phyloP scores from a whole-genome alignment of 2,888 invertebrate species.

The Cremastinae sp. region DNA sequence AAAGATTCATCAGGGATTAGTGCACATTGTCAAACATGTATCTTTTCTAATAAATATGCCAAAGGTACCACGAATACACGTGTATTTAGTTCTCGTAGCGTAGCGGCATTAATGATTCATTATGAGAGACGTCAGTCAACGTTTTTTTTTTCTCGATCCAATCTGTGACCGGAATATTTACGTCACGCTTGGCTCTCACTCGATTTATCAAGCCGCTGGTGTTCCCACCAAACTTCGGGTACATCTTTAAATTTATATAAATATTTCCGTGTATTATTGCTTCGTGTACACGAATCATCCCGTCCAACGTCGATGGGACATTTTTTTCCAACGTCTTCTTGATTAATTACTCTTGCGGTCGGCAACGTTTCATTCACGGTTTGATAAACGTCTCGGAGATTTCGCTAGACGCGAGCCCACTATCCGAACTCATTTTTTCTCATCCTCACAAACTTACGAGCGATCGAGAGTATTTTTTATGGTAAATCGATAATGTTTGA shows the following conservation, averaged over 20 bases:
- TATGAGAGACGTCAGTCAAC: slow-evolving; percentile 47
- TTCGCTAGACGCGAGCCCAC: neutral
- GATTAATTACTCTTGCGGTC: slow-evolving; percentile 47
- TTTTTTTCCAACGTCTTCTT: slow-evolving; percentile 42
- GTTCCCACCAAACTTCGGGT: slow-evolving; percentile 27
- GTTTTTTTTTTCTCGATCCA: slow-evolving; percentile 39
- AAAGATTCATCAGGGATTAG: too few relatives aligned
- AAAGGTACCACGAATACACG: neutral
- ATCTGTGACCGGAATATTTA: slow-evolving; percentile 23
- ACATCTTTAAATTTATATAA: slow-evolving; percentile 12
- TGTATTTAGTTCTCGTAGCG: slow-evolving; percentile 8
- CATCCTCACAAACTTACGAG: too few relatives aligned
- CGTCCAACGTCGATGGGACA: slow-evolving; percentile 26
- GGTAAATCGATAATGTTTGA: too few relatives aligned
- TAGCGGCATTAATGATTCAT: slow-evolving; percentile 47
- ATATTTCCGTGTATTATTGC: slow-evolving; percentile 32
- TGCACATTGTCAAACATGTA: neutral
- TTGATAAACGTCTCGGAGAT: slow-evolving; percentile 27
- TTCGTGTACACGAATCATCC: slow-evolving; percentile 25
- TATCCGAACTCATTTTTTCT: too few relatives aligned
- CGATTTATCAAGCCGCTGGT: slow-evolving; percentile 46
- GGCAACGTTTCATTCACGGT: slow-evolving; percentile 19
- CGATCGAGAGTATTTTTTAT: too few relatives aligned
- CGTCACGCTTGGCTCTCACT: slow-evolving; percentile 46
- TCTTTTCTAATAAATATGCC: neutral